These are phyloP conservation scores for Telmatochromis sp. DNA, from an alignment of 2,113 vertebrate genomes.

Conservation along the genomic window DNA sequence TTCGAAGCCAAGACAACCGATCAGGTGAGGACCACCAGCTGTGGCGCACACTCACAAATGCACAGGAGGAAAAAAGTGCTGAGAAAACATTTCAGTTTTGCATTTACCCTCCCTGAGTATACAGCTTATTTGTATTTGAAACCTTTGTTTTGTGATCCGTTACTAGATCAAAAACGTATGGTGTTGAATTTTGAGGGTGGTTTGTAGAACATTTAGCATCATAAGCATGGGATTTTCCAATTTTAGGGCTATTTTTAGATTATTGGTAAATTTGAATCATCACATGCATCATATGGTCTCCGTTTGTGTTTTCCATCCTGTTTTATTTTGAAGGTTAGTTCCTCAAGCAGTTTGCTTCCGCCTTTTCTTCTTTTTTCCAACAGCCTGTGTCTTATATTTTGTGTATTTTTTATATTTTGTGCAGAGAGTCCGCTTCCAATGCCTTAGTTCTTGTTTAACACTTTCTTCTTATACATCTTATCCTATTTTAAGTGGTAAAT, in stretches of 20 bases:
- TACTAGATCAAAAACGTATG: fast-evolving
- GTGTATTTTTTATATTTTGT: neutral
- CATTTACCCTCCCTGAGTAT: neutral
- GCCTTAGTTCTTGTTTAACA: neutral
- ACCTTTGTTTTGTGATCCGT: neutral
- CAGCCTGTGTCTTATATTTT: neutral
- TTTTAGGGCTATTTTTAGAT: neutral
- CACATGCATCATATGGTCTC: neutral
- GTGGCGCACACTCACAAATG: neutral
- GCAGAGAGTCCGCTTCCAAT: fast-evolving
- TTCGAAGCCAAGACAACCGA: slow-evolving; percentile 80
- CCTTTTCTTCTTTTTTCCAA: fast-evolving
- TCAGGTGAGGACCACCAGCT: slow-evolving; percentile 69
- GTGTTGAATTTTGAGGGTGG: too few relatives aligned
- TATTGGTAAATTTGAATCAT: fast-evolving
- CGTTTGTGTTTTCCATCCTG: neutral
- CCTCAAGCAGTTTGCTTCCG: neutral
- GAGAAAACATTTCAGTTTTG: neutral
- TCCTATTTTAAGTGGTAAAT: neutral
- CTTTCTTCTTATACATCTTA: fast-evolving
- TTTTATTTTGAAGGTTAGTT: neutral
- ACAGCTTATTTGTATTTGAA: neutral
- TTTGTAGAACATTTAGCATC: neutral
- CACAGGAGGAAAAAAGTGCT: neutral
- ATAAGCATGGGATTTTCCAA: fast-evolving